Evolutionary conservation across 2,888 invertebrate genomes (phyloP).

Genomic region (Polydrusus pterygomalis): DNA sequence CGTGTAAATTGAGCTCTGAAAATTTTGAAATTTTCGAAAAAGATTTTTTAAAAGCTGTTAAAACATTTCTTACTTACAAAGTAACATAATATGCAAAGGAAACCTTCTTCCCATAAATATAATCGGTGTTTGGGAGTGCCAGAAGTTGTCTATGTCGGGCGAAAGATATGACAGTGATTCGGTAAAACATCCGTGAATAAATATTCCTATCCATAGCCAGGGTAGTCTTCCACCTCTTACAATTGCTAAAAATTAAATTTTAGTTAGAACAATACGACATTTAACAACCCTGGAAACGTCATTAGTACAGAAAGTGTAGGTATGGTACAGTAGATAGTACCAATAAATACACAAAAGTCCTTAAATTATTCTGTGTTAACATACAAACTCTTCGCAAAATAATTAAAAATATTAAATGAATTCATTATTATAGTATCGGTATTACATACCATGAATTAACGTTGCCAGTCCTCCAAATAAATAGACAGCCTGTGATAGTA

Average conservation of each 20-base stretch:
- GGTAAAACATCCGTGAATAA: constrained; percentile 83
- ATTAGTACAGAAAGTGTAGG: no score
- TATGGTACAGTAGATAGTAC: no score
- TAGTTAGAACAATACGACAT: no score
- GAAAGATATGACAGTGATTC: constrained; percentile 82
- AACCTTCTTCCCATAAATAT: constrained; percentile 82
- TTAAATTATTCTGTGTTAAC: no score
- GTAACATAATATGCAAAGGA: constrained; percentile 82
- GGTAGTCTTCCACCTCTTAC: constrained; percentile 83
- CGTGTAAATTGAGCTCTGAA: no score
- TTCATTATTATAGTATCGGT: neutral
- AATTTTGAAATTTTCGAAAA: no score
- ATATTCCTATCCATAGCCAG: constrained; percentile 83
- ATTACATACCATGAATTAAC: constrained; percentile 78
- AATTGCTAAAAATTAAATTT: constrained; percentile 74
- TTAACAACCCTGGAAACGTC: no score
- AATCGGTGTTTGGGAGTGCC: constrained; percentile 86
- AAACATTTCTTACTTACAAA: constrained; percentile 75
- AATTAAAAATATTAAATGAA: no score
- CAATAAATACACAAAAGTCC: no score
- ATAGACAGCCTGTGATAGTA: constrained; percentile 78
- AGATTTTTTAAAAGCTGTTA: neutral
- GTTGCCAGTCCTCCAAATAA: constrained; percentile 79
- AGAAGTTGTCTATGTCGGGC: constrained; percentile 87
- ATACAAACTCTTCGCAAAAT: no score